A percentile compares a stretch with the other conserved stretches of the same genome.
Evolutionary conservation across 2,797 vertebrate genomes (phyloP).

Genomic region (Tinamus major): DNA sequence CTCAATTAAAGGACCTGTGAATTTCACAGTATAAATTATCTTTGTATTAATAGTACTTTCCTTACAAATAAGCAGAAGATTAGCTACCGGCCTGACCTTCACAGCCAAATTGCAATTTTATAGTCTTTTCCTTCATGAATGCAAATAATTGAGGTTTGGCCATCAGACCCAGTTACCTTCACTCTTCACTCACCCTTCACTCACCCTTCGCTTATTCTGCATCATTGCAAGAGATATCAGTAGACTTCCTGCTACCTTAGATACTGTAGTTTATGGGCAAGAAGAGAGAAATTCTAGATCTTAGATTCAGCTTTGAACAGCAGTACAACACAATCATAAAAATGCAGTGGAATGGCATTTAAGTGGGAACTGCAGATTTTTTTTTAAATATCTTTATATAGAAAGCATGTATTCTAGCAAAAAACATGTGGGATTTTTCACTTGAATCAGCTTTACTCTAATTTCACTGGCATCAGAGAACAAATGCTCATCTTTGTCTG

Average conservation of each 20-base stretch:
- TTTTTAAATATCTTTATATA: not conserved
- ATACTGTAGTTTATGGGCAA: not conserved
- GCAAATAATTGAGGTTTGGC: not conserved
- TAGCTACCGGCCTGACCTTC: not conserved
- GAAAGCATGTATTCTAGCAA: not conserved
- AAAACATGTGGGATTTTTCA: not conserved
- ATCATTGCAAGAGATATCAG: not conserved
- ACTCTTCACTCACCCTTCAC: not conserved
- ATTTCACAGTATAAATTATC: not conserved
- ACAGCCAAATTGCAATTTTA: not conserved
- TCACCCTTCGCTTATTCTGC: not conserved
- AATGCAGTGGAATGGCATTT: fast-evolving
- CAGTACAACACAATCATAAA: not conserved
- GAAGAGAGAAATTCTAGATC: not conserved
- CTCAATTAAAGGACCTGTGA: not conserved
- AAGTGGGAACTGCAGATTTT: not conserved
- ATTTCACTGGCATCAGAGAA: not conserved
- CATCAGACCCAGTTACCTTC: not conserved
- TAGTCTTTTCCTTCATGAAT: fast-evolving
- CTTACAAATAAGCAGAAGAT: not conserved
- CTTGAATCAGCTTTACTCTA: not conserved
- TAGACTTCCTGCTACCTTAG: not conserved
- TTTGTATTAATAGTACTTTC: not conserved
- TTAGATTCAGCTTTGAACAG: not conserved
- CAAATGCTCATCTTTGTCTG: not conserved